Evolutionary conservation across 2,888 invertebrate species (phyloP).

Genomic region (Ctena decussata): DNA sequence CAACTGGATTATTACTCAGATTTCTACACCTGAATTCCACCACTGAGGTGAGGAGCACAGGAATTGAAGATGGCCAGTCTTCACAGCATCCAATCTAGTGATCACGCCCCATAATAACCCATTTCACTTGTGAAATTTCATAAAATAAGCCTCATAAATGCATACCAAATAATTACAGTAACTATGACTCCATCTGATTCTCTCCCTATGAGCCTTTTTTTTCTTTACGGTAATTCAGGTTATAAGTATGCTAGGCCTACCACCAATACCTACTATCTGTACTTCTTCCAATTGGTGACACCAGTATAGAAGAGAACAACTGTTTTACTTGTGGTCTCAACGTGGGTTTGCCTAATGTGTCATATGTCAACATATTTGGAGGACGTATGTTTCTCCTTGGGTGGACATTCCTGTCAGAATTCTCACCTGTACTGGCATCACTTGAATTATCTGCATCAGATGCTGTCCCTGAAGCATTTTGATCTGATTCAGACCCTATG

Average conservation of each 20-base stretch:
- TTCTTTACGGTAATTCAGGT: not conserved
- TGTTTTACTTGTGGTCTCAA: not conserved
- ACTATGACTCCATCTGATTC: no score
- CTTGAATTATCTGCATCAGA: not conserved
- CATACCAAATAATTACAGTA: no score
- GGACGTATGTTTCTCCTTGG: not conserved
- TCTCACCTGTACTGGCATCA: not conserved
- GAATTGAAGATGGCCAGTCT: not conserved
- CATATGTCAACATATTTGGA: not conserved
- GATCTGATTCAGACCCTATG: not conserved
- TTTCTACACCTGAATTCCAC: not conserved
- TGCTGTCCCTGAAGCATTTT: not conserved
- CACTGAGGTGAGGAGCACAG: not conserved
- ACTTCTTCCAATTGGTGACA: not conserved
- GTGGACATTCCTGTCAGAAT: not conserved
- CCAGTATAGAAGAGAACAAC: not conserved
- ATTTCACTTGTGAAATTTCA: not conserved
- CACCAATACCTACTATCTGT: not conserved
- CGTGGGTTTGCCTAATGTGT: not conserved
- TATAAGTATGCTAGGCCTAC: no score
- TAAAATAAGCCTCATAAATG: not conserved
- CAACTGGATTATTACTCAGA: not conserved
- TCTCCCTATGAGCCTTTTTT: no score
- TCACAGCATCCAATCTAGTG: not conserved
- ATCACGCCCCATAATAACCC: constrained; percentile 4